A percentile compares a stretch with the other conserved stretches of the same genome.
phyloP scores from a whole-genome alignment of 2,888 invertebrate species.

The Agrilus mali region DNA sequence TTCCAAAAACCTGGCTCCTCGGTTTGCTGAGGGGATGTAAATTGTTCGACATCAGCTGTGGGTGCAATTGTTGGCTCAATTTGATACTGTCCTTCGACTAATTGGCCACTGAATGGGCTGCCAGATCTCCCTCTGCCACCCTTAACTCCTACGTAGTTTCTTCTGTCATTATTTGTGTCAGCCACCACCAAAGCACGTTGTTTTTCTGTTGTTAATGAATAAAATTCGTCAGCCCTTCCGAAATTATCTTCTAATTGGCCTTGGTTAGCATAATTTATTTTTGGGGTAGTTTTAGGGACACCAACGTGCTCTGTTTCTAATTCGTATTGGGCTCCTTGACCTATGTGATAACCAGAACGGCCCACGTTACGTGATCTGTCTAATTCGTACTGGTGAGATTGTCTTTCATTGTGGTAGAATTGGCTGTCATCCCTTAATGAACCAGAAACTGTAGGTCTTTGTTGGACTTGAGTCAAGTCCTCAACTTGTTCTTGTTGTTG shows the following conservation, averaged over 20 bases:
- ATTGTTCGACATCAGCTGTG: constrained; percentile 12
- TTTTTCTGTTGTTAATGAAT: constrained; percentile 4
- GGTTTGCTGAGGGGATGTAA: constrained; percentile 15
- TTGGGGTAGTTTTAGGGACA: too few relatives aligned
- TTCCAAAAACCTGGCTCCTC: constrained; percentile 44
- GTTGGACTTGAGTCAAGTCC: constrained; percentile 13
- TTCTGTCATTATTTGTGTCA: constrained; percentile 12
- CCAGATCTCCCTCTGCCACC: neutral
- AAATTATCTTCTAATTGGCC: neutral
- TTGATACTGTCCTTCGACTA: neutral
- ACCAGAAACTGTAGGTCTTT: constrained; percentile 1
- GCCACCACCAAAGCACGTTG: constrained; percentile 9
- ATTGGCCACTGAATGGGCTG: neutral
- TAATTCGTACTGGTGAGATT: too few relatives aligned
- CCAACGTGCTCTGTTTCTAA: too few relatives aligned
- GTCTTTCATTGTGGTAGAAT: too few relatives aligned
- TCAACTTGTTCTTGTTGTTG: constrained; percentile 12
- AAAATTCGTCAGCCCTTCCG: constrained; percentile 9
- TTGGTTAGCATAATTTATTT: too few relatives aligned
- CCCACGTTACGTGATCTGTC: too few relatives aligned
- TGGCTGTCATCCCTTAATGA: neutral
- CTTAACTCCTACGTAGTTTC: neutral
- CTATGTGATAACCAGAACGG: too few relatives aligned
- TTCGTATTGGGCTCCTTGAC: too few relatives aligned
- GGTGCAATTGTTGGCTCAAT: constrained; percentile 8